Evolutionary conservation across 1,140 invertebrate genomes (phyloP), one percentile per base, ranked within the genome.

Genomic region (Zeugodacus cucurbitae): DNA sequence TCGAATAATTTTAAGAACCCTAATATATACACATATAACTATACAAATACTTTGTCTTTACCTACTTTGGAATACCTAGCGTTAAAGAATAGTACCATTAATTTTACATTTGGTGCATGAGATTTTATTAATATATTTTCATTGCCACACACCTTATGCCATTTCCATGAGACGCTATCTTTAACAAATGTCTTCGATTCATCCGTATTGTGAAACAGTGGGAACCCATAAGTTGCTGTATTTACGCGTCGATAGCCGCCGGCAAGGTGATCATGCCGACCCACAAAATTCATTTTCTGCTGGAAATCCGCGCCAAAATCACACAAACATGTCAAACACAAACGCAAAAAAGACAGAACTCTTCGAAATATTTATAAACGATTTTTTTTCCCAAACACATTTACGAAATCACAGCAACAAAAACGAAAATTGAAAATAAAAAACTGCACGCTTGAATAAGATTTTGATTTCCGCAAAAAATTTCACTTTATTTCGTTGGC

Each of bases 391-490:
- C 20, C 14, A 54, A 54, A 54, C 48, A 54, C 14, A 54, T 54
- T 54, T 17, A 54, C 48, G 48, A 20, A 54, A 54, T 54, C 48
- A 54, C 48, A 54, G 48, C 20, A 3, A 0, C 48, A 17, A 54
- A 54, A 54, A 54, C 11, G 17, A 54, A 54, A 4, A 54, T 17
- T 4, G 2, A 20, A 54, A 6, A 10, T 6, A 44, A 44, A 74
- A 41, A n/a, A n/a, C 37, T 74, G 32, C 8, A 37, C 20, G 67
- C 22, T 22, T 32, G 54, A 89, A 88, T 54, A 89, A 41, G 62
- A 89, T 89, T 87, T 89, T 89, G 17, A 88, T 88, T 89, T 89
- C 89, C 86, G 89, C 82, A 88, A 89, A 89, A 89, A 87, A 89
- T 89, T 87, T 88, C 86, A 88, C 54, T 89, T 89, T 89, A 88